Evolutionary conservation across 2,888 invertebrate species (phyloP).

Genomic region (Acheta domesticus): DNA sequence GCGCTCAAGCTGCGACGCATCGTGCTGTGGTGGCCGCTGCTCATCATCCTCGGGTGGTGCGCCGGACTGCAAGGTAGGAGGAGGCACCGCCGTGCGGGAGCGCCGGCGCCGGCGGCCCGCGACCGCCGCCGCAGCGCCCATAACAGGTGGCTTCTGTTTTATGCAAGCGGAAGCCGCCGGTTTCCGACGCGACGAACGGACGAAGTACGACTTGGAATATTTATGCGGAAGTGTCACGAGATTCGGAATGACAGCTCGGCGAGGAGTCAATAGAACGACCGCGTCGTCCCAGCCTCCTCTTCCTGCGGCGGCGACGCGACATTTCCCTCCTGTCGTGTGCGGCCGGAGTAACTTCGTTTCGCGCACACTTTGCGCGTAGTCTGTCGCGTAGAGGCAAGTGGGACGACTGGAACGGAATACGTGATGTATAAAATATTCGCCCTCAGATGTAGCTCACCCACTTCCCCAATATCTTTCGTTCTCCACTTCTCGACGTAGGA

Average conservation of each 20-base stretch:
- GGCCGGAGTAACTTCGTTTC: too few species aligned
- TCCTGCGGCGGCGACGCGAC: too few species aligned
- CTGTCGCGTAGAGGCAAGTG: too few species aligned
- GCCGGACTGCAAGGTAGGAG: slow-evolving; percentile 31
- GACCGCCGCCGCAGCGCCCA: background rate
- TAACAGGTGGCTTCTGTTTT: slow-evolving; percentile 18
- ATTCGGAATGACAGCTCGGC: background rate
- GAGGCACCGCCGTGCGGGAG: background rate
- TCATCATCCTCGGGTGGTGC: slow-evolving; percentile 30
- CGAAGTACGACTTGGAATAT: background rate
- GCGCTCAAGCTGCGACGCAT: slow-evolving; percentile 23
- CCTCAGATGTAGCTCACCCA: too few species aligned
- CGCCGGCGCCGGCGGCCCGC: background rate
- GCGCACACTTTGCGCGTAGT: too few species aligned
- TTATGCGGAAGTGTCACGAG: background rate
- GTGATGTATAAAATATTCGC: too few species aligned
- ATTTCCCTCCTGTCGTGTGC: too few species aligned
- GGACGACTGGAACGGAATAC: too few species aligned
- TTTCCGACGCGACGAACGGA: background rate
- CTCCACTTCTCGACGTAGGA: too few species aligned
- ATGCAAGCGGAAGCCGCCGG: background rate
- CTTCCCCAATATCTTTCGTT: too few species aligned
- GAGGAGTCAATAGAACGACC: background rate
- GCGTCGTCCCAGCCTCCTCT: too few species aligned
- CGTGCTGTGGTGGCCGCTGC: slow-evolving; percentile 29